Evolutionary conservation across 2,888 invertebrate species (phyloP).

Genomic region (Rhamphomyia laevipes): DNA sequence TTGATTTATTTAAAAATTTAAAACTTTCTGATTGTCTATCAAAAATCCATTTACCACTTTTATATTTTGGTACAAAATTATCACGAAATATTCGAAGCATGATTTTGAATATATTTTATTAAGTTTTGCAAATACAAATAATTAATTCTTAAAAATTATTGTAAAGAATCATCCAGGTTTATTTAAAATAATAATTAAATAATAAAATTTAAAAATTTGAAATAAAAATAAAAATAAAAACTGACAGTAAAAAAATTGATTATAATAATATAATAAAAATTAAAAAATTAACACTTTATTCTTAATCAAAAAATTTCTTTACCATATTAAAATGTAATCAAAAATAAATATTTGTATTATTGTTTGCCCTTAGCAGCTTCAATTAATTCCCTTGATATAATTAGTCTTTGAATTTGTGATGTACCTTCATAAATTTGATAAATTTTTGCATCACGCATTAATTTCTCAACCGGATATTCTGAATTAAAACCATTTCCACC

Average conservation of each 20-base stretch:
- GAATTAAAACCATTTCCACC: constrained; percentile 87
- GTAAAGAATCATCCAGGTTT: no score
- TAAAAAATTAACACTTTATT: no score
- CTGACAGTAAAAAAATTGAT: no score
- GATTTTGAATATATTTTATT: not conserved
- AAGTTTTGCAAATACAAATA: no score
- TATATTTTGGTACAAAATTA: constrained; percentile 23
- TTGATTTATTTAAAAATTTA: constrained; percentile 16
- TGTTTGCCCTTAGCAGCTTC: constrained; percentile 38
- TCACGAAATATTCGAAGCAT: constrained; percentile 27
- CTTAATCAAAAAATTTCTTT: no score
- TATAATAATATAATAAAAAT: no score
- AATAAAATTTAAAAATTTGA: no score
- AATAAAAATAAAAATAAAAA: no score
- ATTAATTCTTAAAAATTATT: no score
- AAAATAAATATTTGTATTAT: not conserved
- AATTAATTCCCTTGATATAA: constrained; percentile 62
- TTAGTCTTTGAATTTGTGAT: constrained; percentile 80
- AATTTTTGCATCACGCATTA: constrained; percentile 94
- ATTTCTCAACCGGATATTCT: constrained; percentile 90
- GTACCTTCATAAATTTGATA: constrained; percentile 94
- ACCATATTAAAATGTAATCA: no score
- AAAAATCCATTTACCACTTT: constrained; percentile 30
- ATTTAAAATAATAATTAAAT: no score
- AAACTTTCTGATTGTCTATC: constrained; percentile 19